Conservation (phyloP, 35 echinoderm and acorn worm species). For the Acanthaster planci region DNA sequence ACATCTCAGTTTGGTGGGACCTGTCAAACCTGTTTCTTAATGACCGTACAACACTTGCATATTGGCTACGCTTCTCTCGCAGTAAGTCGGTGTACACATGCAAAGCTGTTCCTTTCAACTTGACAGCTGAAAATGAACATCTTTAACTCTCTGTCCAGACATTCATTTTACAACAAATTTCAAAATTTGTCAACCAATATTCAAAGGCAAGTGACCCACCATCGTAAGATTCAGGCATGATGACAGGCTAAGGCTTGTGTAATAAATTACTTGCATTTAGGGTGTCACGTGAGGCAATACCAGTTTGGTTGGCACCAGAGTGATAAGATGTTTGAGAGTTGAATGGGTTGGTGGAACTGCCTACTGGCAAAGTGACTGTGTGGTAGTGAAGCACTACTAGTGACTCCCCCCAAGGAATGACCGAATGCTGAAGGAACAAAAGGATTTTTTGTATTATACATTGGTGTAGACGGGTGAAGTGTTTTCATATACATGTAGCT, state of each 20-base stretch:
- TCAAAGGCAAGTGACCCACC: background rate
- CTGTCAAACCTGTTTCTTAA: background rate
- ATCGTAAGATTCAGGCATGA: slow-evolving; percentile 5
- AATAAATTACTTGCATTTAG: background rate
- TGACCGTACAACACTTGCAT: background rate
- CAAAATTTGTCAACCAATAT: slow-evolving; percentile 12
- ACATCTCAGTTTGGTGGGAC: background rate
- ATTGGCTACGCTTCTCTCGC: background rate
- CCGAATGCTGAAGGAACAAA: background rate
- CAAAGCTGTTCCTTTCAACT: background rate
- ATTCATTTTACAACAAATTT: background rate
- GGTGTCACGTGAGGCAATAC: background rate
- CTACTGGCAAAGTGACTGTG: background rate
- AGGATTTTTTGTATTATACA: background rate
- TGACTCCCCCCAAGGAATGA: background rate
- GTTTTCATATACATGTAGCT: background rate
- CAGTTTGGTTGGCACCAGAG: background rate
- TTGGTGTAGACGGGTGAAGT: background rate
- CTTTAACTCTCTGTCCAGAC: background rate
- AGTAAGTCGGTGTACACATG: background rate
- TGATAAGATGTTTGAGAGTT: background rate
- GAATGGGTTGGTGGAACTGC: background rate
- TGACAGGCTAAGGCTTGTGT: background rate
- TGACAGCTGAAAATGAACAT: slow-evolving; percentile 14
- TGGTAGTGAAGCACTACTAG: background rate